Conservation (phyloP, 2,888 invertebrate genomes). For the Machimus rusticus region DNA sequence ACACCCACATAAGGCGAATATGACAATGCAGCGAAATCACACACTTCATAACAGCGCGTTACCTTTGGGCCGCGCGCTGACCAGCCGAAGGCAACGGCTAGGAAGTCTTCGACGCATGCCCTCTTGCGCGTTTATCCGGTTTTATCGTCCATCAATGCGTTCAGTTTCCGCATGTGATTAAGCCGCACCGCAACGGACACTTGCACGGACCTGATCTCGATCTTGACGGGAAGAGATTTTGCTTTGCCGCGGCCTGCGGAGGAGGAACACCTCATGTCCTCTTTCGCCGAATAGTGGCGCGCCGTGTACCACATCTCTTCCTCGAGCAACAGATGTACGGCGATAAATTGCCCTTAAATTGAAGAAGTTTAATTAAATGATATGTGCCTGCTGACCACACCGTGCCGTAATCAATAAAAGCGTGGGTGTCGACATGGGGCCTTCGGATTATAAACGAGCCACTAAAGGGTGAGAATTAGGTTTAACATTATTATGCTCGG, state of each 20-base stretch:
- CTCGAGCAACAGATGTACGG: neutral
- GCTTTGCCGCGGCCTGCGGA: neutral
- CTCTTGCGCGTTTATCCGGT: slow-evolving; percentile 42
- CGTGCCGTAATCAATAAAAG: slow-evolving; percentile 9
- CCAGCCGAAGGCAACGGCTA: neutral
- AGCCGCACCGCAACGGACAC: slow-evolving; percentile 27
- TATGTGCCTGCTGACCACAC: neutral
- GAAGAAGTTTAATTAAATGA: slow-evolving; percentile 35
- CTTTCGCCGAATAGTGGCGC: neutral
- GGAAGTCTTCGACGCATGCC: neutral
- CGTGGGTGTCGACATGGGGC: slow-evolving; percentile 13
- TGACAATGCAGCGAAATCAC: slow-evolving; percentile 29
- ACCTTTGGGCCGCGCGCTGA: neutral
- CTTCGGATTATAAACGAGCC: neutral
- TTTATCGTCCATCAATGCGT: slow-evolving; percentile 40
- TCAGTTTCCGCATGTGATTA: slow-evolving; percentile 40
- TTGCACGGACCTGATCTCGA: slow-evolving; percentile 28
- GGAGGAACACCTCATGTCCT: slow-evolving; percentile 1
- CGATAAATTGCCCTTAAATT: slow-evolving; percentile 31
- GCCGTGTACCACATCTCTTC: neutral
- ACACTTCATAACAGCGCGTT: neutral
- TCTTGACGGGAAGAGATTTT: slow-evolving; percentile 29
- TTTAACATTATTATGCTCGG: neutral
- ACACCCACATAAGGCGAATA: slow-evolving; percentile 4
- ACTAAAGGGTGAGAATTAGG: neutral